These are phyloP conservation scores for Poeciliopsis occidentalis DNA, from an alignment of 2,113 vertebrate species.

Conservation along the genomic window DNA sequence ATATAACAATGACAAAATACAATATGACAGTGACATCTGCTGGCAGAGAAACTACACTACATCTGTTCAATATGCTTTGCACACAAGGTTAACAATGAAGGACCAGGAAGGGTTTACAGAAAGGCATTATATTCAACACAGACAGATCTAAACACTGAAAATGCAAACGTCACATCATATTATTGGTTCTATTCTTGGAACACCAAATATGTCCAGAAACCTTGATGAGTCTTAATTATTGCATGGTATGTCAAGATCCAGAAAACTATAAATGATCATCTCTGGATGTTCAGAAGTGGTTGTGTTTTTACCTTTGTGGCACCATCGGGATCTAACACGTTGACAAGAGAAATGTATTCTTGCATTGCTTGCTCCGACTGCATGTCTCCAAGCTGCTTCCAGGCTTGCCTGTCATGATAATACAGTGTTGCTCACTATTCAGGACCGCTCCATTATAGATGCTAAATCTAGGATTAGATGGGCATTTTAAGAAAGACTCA, in stretches of 20 bases:
- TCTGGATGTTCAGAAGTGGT: not conserved
- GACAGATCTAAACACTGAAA: not conserved
- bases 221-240: not conserved
- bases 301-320: conserved; percentile 84
- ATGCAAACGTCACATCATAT: not conserved
- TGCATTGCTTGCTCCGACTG: conserved; percentile 90
- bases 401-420: conserved; percentile 88
- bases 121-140: not conserved
- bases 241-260: not conserved
- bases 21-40: conserved; percentile 66
- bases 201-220: not conserved
- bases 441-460: not conserved
- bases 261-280: not conserved
- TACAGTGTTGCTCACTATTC: not conserved
- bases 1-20: conserved; percentile 56
- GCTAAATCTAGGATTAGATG: not conserved
- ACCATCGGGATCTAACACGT: conserved; percentile 89
- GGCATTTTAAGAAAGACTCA: not conserved
- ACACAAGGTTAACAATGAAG: not conserved
- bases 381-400: conserved; percentile 93
- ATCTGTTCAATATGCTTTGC: not conserved
- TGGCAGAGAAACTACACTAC: conserved; percentile 45
- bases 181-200: not conserved
- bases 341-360: conserved; percentile 91
- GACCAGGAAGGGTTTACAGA: not conserved